Percentiles rank a stretch among this genome's conserved stretches.
Conservation (phyloP, 2,113 vertebrate species). For the Proteles cristata region DNA sequence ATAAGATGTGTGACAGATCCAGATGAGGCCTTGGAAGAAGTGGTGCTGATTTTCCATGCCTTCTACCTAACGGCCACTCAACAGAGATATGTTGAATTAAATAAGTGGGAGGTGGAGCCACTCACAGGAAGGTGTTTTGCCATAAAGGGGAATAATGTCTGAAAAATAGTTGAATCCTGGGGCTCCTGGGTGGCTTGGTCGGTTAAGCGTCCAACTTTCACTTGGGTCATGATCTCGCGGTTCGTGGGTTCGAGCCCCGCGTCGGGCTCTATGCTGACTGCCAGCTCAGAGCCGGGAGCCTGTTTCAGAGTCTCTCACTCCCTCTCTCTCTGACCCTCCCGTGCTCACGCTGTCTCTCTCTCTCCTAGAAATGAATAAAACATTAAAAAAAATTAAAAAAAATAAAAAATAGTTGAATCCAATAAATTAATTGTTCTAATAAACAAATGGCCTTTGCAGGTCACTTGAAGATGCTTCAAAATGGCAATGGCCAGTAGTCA, state of each 20-base stretch:
- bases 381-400: too few relatives aligned
- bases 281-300: too few relatives aligned
- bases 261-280: too few relatives aligned
- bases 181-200: too few relatives aligned
- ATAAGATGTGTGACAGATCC: not conserved
- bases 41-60: not conserved
- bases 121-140: not conserved
- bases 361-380: too few relatives aligned
- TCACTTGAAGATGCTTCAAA: not conserved
- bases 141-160: slow-evolving; percentile 21
- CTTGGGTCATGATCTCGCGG: too few relatives aligned
- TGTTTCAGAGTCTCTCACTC: too few relatives aligned
- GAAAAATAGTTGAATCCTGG: not conserved
- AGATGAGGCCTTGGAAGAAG: not conserved
- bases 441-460: not conserved
- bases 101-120: not conserved
- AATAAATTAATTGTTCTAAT: not conserved
- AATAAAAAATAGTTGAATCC: not conserved
- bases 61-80: not conserved
- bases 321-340: too few relatives aligned
- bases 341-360: too few relatives aligned
- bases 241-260: too few relatives aligned
- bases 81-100: not conserved
- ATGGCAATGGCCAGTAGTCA: not conserved
- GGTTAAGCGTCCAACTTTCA: too few relatives aligned